Base-by-base conservation (phyloP, 2,113 vertebrate genomes). In the Scartelaos histophorus region DNA sequence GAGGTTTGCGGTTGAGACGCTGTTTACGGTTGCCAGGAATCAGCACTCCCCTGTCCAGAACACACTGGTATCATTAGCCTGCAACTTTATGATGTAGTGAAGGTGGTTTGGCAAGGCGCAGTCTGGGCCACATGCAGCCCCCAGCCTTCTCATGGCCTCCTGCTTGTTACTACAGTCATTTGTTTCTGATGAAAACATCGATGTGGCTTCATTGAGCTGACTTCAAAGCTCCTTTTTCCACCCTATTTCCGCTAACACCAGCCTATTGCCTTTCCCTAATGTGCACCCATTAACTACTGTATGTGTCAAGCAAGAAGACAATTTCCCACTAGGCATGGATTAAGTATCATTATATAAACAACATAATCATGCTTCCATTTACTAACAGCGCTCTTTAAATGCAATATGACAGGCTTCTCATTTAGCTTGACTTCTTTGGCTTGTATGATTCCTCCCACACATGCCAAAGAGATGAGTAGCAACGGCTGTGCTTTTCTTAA, bases 71-170 rank as follows among this genome's bases (percentile, higher is more conserved):
- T 56, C 76, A 71, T 80, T 38, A 35, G 73, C 68, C 73, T 84
- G 83, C 78, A 78, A 78, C 77, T 70, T 91, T 85, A 87, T 82
- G 82, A 85, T 83, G 75, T 76, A 74, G 62, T 53, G 76, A 85
- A 81, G 35, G 78, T 81, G 84, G 86, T 88, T 86, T 89, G 87
- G 86, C 84, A 77, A 57, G 54, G 62, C 15, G 15, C 2, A 43
- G 43, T 34, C 69, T 66, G 79, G 84, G 66, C 81, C 76, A 80
- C 75, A 82, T 81, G 73, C 72, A 71, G 70, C 67, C 13, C 70
- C 67, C 66, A 0, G 66, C 71, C 66, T 49, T 71, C 56, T n/a
- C 4, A 21, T 66, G 73, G 72, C 72, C 73, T 87, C 69, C 62
- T 62, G 74, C 66, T 61, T 77, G 70, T 68, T 56, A 34, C 70